A percentile compares a stretch with the other conserved stretches of the same genome.
Evolutionary conservation across 2,888 invertebrate genomes (phyloP).

Genomic region (Dynastes grantii): DNA sequence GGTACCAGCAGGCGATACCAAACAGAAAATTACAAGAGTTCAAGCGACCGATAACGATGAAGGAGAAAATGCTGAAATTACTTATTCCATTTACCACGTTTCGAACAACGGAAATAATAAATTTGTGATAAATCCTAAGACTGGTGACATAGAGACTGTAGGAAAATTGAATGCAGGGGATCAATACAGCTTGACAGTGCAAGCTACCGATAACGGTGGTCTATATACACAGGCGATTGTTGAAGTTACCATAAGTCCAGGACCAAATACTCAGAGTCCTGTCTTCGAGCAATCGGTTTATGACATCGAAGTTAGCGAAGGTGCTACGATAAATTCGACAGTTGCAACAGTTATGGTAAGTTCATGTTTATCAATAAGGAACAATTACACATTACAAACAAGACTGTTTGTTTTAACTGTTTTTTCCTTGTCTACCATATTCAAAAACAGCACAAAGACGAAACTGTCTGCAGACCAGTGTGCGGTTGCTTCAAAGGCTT

Average conservation of each 20-base stretch:
- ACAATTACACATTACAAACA: too few species aligned
- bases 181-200: constrained; percentile 90
- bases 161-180: constrained; percentile 89
- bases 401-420: too few species aligned
- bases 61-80: constrained; percentile 86
- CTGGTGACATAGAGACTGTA: constrained; percentile 83
- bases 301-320: constrained; percentile 91
- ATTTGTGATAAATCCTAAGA: constrained; percentile 86
- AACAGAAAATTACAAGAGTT: constrained; percentile 68
- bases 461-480: too few species aligned
- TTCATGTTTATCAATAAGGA: too few species aligned
- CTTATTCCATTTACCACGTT: constrained; percentile 91
- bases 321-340: constrained; percentile 89
- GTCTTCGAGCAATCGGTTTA: constrained; percentile 87
- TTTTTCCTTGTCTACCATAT: too few species aligned
- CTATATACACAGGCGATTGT: constrained; percentile 89
- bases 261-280: constrained; percentile 87
- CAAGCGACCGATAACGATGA: constrained; percentile 90
- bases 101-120: constrained; percentile 92
- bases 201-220: constrained; percentile 87
- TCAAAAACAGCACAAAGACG: too few species aligned
- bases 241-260: constrained; percentile 87
- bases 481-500: too few species aligned
- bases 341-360: constrained; percentile 84
- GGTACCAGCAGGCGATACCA: constrained; percentile 79